Evolutionary conservation across 2,888 invertebrate species (phyloP), one percentile per base, ranked within the genome.

Genomic region (Pollenia labialis): DNA sequence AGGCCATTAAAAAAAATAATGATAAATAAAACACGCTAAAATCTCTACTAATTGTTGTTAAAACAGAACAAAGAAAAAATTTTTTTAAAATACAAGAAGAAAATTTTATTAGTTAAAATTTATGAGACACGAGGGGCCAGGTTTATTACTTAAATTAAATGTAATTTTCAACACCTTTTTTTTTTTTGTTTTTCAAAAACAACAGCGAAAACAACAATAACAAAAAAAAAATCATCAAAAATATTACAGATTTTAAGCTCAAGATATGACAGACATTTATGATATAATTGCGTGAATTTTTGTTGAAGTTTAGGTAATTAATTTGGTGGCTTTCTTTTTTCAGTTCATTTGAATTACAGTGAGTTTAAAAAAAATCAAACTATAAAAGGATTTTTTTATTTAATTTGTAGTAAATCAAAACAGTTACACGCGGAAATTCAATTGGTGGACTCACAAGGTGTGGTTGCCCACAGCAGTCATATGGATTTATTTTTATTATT

Each of bases 151-250:
- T 62, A 69, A 82, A 85, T 82, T 81, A 60, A 76, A 80, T 48
- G 18, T 69, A 64, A 54, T 81, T 76, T 79, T 83, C 58, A 80
- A 83, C 82, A 71, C 66, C 68, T 83, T 60, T 76, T 32, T 32
- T 32, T 32, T 32, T 32, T 71, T 52, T 50, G 58, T 58, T 66
- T 44, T 58, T 62, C 58, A 46, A 52, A 83, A 88, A 89, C 87
- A 89, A 88, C 89, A 89, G 89, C 87, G 81, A 88, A 88, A 85
- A 85, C 52, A 32, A 52, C 3, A 44, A 60, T 69, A 58, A 79
- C 23, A 9, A 66, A 79, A 77, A 66, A 79, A 77, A 58, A 75
- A 40, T 56, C 54, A 50, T 0, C 40, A 66, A 46, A 64, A 23
- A 42, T 56, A 46, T 40, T 58, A 48, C 11, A 74, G 58, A 83